Percentiles rank a stretch among this genome's conserved stretches.
phyloP scores from a whole-genome alignment of 1,140 invertebrate genomes.

The Drosophila micromelanica region DNA sequence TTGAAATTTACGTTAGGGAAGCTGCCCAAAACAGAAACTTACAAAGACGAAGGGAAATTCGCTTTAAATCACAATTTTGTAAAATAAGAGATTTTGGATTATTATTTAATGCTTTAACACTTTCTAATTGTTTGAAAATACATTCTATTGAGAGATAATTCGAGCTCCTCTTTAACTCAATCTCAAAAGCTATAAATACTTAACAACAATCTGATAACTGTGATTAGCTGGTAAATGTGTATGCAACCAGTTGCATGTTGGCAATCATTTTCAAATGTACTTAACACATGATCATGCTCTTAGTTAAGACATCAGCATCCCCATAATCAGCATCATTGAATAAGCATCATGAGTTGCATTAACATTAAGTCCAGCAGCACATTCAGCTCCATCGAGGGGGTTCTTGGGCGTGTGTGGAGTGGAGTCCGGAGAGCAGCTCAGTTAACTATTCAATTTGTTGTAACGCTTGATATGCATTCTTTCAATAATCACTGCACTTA shows the following conservation, averaged over 20 bases:
- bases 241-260: neutral
- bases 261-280: conserved; percentile 9
- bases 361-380: conserved; percentile 3
- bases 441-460: conserved; percentile 22
- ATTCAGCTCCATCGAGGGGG: neutral
- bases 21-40: conserved; percentile 29
- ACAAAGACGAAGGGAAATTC: neutral
- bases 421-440: neutral
- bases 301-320: neutral
- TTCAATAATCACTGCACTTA: conserved; percentile 36
- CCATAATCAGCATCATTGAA: neutral
- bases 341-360: conserved; percentile 21
- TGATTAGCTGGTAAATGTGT: conserved; percentile 4
- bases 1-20: conserved; percentile 51
- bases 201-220: conserved; percentile 21
- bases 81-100: too few relatives aligned
- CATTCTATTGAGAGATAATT: neutral
- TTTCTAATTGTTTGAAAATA: too few relatives aligned
- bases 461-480: conserved; percentile 18
- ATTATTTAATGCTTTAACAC: too few relatives aligned
- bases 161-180: neutral
- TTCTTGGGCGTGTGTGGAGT: too few relatives aligned
- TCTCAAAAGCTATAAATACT: conserved; percentile 13
- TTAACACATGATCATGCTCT: conserved; percentile 12
- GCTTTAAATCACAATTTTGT: neutral